Percentiles rank a stretch among this genome's conserved stretches.
These are phyloP conservation scores for Perca schrenkii DNA, from an alignment of 2,113 vertebrate genomes.

Conservation along the genomic window DNA sequence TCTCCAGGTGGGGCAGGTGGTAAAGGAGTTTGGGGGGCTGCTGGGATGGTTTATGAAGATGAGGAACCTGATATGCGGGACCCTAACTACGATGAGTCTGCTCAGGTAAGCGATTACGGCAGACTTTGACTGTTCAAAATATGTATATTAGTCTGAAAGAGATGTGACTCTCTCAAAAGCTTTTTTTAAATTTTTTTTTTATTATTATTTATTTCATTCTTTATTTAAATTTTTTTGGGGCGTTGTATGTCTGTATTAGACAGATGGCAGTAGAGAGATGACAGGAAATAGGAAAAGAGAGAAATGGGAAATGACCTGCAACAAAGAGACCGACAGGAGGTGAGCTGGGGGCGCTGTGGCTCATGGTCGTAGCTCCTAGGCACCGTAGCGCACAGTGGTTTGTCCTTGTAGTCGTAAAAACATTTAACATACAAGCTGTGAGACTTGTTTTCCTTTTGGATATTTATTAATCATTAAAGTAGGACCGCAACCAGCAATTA, in stretches of 20 bases:
- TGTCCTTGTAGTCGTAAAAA: background rate
- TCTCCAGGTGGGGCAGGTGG: constrained; percentile 88
- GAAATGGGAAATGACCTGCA: background rate
- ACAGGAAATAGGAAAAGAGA: background rate
- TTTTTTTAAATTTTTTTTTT: background rate
- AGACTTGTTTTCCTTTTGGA: background rate
- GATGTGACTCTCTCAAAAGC: background rate
- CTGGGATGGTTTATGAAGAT: constrained; percentile 89
- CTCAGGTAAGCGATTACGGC: constrained; percentile 82
- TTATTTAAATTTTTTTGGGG: background rate
- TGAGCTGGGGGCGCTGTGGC: background rate
- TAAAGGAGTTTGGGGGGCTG: constrained; percentile 92
- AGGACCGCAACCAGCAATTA: background rate
- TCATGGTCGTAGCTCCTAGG: background rate
- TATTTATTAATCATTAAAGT: background rate
- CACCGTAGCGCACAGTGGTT: background rate
- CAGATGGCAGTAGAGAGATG: background rate
- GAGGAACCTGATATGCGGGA: constrained; percentile 88
- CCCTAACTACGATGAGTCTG: constrained; percentile 90
- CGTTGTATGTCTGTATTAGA: background rate
- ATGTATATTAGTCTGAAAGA: background rate
- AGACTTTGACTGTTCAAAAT: background rate
- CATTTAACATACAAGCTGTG: background rate
- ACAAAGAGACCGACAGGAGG: background rate
- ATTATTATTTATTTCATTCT: background rate